Evolutionary conservation across 2,888 invertebrate species (phyloP), one percentile per base, ranked within the genome.

Genomic region (Mechanitis mazaeus): DNA sequence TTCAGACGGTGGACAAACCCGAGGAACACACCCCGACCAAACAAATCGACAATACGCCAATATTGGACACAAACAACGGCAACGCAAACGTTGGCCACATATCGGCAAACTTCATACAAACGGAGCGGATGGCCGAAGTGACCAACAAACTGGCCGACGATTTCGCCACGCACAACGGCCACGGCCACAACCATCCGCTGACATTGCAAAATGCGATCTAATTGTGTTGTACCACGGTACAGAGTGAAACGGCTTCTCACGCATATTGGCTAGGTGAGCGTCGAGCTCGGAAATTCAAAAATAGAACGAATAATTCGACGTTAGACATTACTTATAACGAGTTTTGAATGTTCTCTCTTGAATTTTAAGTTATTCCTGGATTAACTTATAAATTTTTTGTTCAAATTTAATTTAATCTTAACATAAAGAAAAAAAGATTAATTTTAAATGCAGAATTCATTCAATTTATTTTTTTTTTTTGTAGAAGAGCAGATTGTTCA

Each of bases 161-260:
- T 68, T 88, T 84, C 78, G 77, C 85, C n/a, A 75, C 88, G 81
- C 88, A 87, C 85, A 90, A 90, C 71, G 88, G 87, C 3, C 87
- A 87, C 71, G 58, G 68, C 3, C 78, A 77, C 65, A 72, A 74
- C 56, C 88, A 89, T 66, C 87, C 89, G 66, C 73, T 89, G 59
- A 88, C 89, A 59, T 72, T 89, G 72, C 87, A 85, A 65, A 89
- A 89, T 70, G 88, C 87, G 50, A 86, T 88, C 70, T 89, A 87
- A 81, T 45, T 6, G 42, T 61, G 50, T 20, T 6, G 33, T 12
- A 5, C 68, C 76, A 76, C 72, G 75, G 76, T 75, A 68, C 70
- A 69, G 63, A 69, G 68, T 77, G 71, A 75, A 72, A 74, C 71
- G 76, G 71, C 75, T 73, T 78, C 77, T 76, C 72, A 69, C 76